Base-by-base conservation (phyloP, 2,113 vertebrate species). In the Corydoras maculifer region DNA sequence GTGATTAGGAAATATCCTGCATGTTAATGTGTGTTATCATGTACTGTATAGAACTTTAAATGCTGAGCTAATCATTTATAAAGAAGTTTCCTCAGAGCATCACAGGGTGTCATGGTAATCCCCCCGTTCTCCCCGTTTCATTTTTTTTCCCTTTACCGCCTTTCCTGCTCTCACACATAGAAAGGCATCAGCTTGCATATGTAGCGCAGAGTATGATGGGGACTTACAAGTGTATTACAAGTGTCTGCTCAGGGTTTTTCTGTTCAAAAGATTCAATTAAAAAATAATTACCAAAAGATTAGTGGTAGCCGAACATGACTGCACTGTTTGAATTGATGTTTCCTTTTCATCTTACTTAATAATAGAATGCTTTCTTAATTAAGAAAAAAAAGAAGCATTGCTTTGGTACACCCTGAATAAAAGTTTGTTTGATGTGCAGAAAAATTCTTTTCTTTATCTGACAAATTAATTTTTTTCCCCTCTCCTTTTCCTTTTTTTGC, bases 201-300 rank as follows among this genome's bases (percentile, higher is more conserved):
- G 84, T 78, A 84, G 75, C 76, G 65, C 72, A 73, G 75, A 43
- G 79, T 43, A 69, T 78, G 79, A 86, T 82, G 84, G 86, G 83
- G 80, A 86, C 81, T 76, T 77, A 43, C 18, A 25, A 25, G 18
- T 25, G 86, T 80, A 87, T 86, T 83, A 82, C 84, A 82, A 85
- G 87, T 87, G 91, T 90, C 89, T 91, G 89, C 79, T 80, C 84
- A 86, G 83, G 75, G 81, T 86, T 89, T 91, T 90, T 90, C 88
- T 89, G 88, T 91, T 91, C 90, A 91, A 91, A 91, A 91, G 90
- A 91, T 91, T 91, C 90, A 91, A 90, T 91, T 91, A 43, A 91
- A 91, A 91, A 91, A 92, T 91, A 91, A 91, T 92, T 91, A 92
- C 88, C 86, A 85, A 90, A 90, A 92, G 90, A 92, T 92, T 92